Percentiles rank a stretch among this genome's conserved stretches.
Evolutionary conservation across 1,140 invertebrate species (phyloP).

Genomic region (Papilio polyxenes): DNA sequence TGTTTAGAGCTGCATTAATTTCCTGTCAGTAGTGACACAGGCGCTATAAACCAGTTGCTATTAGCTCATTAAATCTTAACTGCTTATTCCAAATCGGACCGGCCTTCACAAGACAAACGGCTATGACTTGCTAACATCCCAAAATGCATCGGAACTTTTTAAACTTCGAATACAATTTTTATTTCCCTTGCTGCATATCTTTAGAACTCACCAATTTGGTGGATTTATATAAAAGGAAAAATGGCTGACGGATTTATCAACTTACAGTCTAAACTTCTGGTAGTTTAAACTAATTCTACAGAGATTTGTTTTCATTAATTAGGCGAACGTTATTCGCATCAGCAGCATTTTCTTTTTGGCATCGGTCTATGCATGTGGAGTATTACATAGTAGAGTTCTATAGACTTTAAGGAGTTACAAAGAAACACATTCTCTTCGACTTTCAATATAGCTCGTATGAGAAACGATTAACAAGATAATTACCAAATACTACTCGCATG

Average conservation of each 20-base stretch:
- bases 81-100: conserved; percentile 15
- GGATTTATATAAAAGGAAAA: neutral
- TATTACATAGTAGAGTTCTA: too few relatives aligned
- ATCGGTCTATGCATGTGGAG: too few relatives aligned
- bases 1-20: conserved; percentile 21
- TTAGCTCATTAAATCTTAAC: conserved; percentile 20
- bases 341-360: too few relatives aligned
- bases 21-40: conserved; percentile 13
- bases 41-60: conserved; percentile 5
- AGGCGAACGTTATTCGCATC: too few relatives aligned
- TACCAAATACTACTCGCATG: too few relatives aligned
- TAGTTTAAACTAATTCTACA: neutral
- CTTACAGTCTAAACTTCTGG: neutral
- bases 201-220: neutral
- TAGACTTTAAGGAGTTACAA: too few relatives aligned
- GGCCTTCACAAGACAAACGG: conserved; percentile 14
- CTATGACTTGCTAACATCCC: neutral
- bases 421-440: too few relatives aligned
- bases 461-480: neutral
- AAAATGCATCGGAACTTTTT: neutral
- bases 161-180: neutral
- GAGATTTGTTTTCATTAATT: neutral
- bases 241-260: neutral
- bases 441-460: too few relatives aligned
- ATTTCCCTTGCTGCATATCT: too few relatives aligned